A percentile compares a stretch with the other conserved stretches of the same genome.
Evolutionary conservation across 2,113 vertebrate genomes (phyloP).

Genomic region (Erinaceus europaeus): DNA sequence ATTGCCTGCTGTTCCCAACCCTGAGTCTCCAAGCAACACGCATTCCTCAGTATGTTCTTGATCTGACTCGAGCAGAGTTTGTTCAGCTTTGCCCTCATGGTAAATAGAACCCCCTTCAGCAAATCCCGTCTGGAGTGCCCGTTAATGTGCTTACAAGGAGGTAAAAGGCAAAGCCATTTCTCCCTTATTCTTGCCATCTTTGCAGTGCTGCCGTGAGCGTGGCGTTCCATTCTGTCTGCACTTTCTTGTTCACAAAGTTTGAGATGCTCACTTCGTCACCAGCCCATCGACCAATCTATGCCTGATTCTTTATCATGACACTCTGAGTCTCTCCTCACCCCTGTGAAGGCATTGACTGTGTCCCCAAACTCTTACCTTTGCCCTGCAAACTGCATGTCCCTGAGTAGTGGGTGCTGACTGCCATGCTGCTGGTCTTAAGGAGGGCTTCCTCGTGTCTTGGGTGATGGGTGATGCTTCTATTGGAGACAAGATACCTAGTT

Average conservation of each 20-base stretch:
- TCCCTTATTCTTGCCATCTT: background rate
- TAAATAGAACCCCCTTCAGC: background rate
- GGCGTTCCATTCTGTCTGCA: background rate
- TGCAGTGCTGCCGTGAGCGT: background rate
- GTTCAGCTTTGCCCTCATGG: background rate
- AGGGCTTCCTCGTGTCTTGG: background rate
- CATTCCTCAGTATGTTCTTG: background rate
- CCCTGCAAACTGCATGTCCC: background rate
- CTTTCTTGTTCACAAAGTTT: background rate
- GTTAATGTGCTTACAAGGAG: background rate
- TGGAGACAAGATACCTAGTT: background rate
- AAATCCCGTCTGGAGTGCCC: background rate
- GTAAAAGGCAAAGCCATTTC: background rate
- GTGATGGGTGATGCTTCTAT: background rate
- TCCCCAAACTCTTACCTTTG: background rate
- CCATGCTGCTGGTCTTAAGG: fast-evolving
- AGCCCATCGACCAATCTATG: no score
- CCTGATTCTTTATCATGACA: background rate
- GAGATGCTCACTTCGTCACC: no score
- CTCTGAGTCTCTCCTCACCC: fast-evolving
- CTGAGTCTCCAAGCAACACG: background rate
- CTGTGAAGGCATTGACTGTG: background rate
- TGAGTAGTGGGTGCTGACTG: background rate
- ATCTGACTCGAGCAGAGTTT: background rate
- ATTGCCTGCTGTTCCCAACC: background rate